phyloP scores from a whole-genome alignment of 2,888 invertebrate species.

The Drosophila mulleri region DNA sequence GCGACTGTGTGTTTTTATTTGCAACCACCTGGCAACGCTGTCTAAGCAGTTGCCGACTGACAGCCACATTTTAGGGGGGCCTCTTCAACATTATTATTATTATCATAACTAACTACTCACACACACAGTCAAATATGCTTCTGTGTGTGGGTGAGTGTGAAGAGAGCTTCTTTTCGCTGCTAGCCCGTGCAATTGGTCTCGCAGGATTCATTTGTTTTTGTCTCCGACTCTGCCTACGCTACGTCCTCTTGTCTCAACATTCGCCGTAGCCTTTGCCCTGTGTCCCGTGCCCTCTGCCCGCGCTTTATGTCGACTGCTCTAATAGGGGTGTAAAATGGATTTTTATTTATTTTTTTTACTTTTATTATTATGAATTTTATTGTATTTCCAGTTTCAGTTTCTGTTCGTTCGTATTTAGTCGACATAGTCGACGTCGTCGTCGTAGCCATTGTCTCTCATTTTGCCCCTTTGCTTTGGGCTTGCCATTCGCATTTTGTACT shows the following conservation, averaged over 20 bases:
- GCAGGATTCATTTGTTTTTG: conserved; percentile 76
- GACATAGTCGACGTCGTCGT: conserved; percentile 24
- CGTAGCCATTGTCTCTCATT: conserved; percentile 57
- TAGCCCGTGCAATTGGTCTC: conserved; percentile 76
- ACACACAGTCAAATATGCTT: conserved; percentile 5
- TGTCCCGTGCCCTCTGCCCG: conserved; percentile 46
- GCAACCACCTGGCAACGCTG: conserved; percentile 49
- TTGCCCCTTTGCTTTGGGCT: conserved; percentile 65
- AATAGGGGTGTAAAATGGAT: conserved; percentile 82
- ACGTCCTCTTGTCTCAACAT: conserved; percentile 41
- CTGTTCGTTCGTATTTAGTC: conserved; percentile 54
- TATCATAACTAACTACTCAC: conserved; percentile 67
- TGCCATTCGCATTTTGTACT: conserved; percentile 72
- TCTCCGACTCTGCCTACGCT: conserved; percentile 12
- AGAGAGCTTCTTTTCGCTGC: conserved; percentile 46
- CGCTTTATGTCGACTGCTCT: conserved; percentile 30
- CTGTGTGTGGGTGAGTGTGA: conserved; percentile 10
- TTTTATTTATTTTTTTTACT: conserved; percentile 70
- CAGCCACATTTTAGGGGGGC: conserved; percentile 8
- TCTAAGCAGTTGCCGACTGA: conserved; percentile 27
- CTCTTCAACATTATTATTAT: conserved; percentile 47
- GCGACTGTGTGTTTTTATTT: conserved; percentile 21
- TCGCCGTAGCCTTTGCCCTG: conserved; percentile 54
- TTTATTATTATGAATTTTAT: conserved; percentile 82
- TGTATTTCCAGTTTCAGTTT: conserved; percentile 73